A percentile compares a stretch with the other conserved stretches of the same genome.
Evolutionary conservation across 2,797 vertebrate species (phyloP).

Genomic region (Malacoraja senta): DNA sequence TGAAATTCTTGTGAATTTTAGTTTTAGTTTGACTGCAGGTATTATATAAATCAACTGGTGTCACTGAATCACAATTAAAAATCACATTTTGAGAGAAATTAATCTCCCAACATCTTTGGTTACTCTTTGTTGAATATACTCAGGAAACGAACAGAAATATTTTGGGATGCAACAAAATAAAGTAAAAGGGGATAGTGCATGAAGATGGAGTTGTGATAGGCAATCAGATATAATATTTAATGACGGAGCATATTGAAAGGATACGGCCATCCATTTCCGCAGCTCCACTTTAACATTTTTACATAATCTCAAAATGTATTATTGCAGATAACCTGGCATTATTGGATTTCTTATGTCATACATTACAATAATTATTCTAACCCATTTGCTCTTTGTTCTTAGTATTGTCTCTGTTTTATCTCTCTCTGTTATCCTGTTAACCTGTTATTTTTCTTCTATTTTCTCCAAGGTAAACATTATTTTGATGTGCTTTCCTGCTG

Average conservation of each 20-base stretch:
- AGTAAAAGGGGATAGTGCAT: no score
- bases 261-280: no score
- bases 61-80: neutral
- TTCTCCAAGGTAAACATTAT: neutral
- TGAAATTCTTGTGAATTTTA: neutral
- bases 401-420: neutral
- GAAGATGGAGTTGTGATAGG: no score
- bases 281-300: no score
- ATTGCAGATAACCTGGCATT: neutral
- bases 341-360: neutral
- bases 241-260: no score
- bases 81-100: neutral
- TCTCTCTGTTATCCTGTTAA: neutral
- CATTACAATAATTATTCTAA: neutral
- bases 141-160: no score
- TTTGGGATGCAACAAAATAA: no score
- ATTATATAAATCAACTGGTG: neutral
- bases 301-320: neutral
- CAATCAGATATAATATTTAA: no score
- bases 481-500: conserved; percentile 32
- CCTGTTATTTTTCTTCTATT: neutral
- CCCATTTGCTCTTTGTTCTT: neutral
- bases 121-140: no score
- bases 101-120: neutral
- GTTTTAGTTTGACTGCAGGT: no score